Conservation (phyloP, 2,888 invertebrate species). For the Agrenia bidenticulata region DNA sequence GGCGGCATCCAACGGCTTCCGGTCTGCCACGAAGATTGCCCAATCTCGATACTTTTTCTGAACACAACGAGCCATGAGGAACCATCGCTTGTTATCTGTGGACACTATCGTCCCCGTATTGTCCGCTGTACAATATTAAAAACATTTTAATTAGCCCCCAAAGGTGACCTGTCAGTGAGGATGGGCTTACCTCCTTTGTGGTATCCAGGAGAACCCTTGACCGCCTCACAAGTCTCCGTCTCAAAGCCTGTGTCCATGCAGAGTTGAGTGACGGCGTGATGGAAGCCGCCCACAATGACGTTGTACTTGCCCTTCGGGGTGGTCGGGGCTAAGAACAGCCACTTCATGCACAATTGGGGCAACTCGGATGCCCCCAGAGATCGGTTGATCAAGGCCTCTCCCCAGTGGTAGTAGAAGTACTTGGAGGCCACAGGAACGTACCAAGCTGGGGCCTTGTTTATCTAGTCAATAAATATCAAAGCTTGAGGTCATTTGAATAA, state of each 20-base stretch:
- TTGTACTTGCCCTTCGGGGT: slow-evolving; percentile 16
- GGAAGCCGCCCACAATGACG: slow-evolving; percentile 14
- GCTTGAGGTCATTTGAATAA: too few species aligned
- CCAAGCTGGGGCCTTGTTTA: slow-evolving; percentile 17
- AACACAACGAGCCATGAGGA: slow-evolving; percentile 15
- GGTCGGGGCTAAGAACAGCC: slow-evolving; percentile 25
- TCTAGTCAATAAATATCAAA: slow-evolving; percentile 1
- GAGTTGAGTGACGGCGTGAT: slow-evolving; percentile 19
- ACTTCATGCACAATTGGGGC: slow-evolving; percentile 15
- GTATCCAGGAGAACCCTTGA: slow-evolving; percentile 12
- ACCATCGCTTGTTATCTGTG: slow-evolving; percentile 19
- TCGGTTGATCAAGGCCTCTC: slow-evolving; percentile 20
- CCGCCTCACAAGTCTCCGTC: slow-evolving; percentile 21
- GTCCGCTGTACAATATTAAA: slow-evolving; percentile 12
- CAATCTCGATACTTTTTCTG: slow-evolving; percentile 18
- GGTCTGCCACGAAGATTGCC: slow-evolving; percentile 15
- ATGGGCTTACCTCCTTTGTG: slow-evolving; percentile 20
- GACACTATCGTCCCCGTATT: slow-evolving; percentile 20
- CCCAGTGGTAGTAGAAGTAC: slow-evolving; percentile 25
- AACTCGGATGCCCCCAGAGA: slow-evolving; percentile 13
- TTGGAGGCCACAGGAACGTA: slow-evolving; percentile 21
- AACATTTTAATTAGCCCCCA: neutral
- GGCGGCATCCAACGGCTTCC: neutral
- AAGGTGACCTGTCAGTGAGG: too few species aligned
- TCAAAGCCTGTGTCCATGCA: slow-evolving; percentile 21